phyloP scores from a whole-genome alignment of 2,888 invertebrate species.

The Diaprepes abbreviatus region DNA sequence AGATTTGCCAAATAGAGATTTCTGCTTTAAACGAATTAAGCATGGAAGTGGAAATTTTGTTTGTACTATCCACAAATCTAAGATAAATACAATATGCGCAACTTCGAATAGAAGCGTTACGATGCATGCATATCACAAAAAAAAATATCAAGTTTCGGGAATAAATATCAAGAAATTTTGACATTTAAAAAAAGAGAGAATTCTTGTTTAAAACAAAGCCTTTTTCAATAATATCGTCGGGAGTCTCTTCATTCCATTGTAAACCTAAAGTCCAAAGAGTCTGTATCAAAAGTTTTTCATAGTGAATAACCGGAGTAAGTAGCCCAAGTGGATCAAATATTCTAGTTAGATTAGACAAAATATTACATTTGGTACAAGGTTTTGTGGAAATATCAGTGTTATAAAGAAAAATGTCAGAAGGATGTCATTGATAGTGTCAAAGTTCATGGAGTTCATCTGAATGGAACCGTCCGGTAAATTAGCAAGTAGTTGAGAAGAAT shows the following conservation, averaged over 20 bases:
- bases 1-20: too few relatives aligned
- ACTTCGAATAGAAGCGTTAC: too few relatives aligned
- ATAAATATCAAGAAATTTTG: too few relatives aligned
- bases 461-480: slow-evolving; percentile 25
- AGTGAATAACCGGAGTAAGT: slow-evolving; percentile 21
- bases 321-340: slow-evolving; percentile 35
- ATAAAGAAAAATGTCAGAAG: slow-evolving; percentile 20
- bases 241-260: slow-evolving; percentile 22
- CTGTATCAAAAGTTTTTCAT: slow-evolving; percentile 16
- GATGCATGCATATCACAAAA: too few relatives aligned
- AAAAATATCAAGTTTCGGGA: too few relatives aligned
- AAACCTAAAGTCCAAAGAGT: slow-evolving; percentile 12
- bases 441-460: slow-evolving; percentile 4
- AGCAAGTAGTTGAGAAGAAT: slow-evolving; percentile 42
- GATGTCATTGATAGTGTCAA: slow-evolving; percentile 29
- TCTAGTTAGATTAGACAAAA: slow-evolving; percentile 26
- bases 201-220: too few relatives aligned
- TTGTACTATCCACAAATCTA: too few relatives aligned
- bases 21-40: too few relatives aligned
- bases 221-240: too few relatives aligned
- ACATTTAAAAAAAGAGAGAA: too few relatives aligned
- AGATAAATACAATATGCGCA: too few relatives aligned
- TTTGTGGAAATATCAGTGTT: neutral
- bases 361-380: slow-evolving; percentile 26
- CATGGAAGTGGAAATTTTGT: too few relatives aligned